Conservation (phyloP, 2,888 invertebrate genomes). For the Stenchaetothrips biformis region DNA sequence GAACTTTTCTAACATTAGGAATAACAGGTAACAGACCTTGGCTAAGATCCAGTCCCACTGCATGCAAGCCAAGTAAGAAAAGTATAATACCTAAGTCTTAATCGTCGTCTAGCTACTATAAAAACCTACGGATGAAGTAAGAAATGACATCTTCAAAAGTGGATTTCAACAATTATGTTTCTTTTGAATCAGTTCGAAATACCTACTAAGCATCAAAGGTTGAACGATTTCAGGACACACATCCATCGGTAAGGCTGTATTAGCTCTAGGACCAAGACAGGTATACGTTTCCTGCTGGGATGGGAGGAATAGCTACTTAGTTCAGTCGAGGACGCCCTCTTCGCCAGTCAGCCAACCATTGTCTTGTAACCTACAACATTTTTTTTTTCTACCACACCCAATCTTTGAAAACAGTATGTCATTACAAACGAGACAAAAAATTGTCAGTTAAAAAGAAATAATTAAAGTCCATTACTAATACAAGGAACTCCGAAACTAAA, state of each 20-base stretch:
- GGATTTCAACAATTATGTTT: slow-evolving; percentile 11
- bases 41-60: slow-evolving; percentile 5
- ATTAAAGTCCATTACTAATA: slow-evolving; percentile 1
- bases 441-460: background rate
- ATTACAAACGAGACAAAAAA: slow-evolving; percentile 5
- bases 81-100: slow-evolving; percentile 14
- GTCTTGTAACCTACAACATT: slow-evolving; percentile 8
- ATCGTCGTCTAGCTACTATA: slow-evolving; percentile 21
- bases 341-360: slow-evolving; percentile 13
- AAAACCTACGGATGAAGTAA: slow-evolving; percentile 23
- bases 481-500: slow-evolving; percentile 9
- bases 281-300: slow-evolving; percentile 16
- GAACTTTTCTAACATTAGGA: slow-evolving; percentile 16
- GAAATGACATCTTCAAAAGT: slow-evolving; percentile 25
- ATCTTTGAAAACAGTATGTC: slow-evolving; percentile 5
- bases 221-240: slow-evolving; percentile 11
- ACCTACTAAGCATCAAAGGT: slow-evolving; percentile 19
- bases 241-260: slow-evolving; percentile 7
- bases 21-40: slow-evolving; percentile 24
- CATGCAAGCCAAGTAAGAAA: slow-evolving; percentile 21
- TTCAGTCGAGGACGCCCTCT: slow-evolving; percentile 11
- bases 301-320: slow-evolving; percentile 13
- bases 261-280: slow-evolving; percentile 15
- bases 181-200: slow-evolving; percentile 21
- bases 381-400: slow-evolving; percentile 4